Conservation (phyloP, 2,113 vertebrate species). For the Camelus dromedarius region DNA sequence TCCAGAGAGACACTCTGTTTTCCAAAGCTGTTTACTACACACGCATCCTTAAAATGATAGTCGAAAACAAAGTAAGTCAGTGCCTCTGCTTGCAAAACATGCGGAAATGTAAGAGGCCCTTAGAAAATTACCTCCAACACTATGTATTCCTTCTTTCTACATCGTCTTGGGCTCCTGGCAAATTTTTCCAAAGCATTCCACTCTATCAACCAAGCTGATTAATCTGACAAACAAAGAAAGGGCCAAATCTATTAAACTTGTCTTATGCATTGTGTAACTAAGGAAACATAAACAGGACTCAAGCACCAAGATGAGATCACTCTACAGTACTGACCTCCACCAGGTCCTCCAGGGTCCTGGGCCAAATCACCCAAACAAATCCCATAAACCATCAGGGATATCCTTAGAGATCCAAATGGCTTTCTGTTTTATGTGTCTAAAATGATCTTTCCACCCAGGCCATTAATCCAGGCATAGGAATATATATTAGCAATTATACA, state of each 20-base stretch:
- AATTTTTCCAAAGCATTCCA: constrained; percentile 22
- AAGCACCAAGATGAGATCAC: constrained; percentile 11
- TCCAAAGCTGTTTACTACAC: constrained; percentile 34
- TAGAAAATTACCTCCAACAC: constrained; percentile 29
- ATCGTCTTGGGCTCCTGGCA: background rate
- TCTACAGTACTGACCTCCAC: background rate
- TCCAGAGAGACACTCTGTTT: constrained; percentile 12
- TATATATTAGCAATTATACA: background rate
- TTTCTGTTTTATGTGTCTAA: constrained; percentile 46
- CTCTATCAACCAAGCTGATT: constrained; percentile 9
- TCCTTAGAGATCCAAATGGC: background rate
- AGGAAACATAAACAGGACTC: background rate
- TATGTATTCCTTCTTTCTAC: background rate
- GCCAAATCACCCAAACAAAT: background rate
- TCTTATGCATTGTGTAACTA: constrained; percentile 24
- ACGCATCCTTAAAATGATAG: constrained; percentile 37
- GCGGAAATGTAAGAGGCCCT: background rate
- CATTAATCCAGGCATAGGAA: background rate
- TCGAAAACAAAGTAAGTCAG: constrained; percentile 49
- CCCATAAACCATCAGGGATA: background rate
- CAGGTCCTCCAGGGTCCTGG: background rate
- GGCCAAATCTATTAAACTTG: constrained; percentile 4
- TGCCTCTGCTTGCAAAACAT: constrained; percentile 31
- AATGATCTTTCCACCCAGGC: background rate
- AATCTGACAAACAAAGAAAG: constrained; percentile 1